Evolutionary conservation across 1,140 invertebrate species (phyloP).

Genomic region (Homarus americanus): DNA sequence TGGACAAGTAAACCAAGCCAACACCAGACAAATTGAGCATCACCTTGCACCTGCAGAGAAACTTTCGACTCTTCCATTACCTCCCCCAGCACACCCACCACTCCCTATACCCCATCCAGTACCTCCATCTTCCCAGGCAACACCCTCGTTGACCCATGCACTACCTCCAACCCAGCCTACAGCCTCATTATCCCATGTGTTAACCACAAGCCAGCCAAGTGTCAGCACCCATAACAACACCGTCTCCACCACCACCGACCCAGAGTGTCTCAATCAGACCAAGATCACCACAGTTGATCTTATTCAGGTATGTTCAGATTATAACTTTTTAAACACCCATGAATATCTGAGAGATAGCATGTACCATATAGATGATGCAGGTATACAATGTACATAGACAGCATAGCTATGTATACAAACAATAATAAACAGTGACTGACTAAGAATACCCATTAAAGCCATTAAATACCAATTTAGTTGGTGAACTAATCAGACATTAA

Average conservation of each 20-base stretch:
- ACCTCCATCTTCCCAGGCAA: not conserved
- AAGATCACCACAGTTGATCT: conserved; percentile 19
- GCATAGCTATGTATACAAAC: too few relatives aligned
- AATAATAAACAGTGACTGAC: too few relatives aligned
- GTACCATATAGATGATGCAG: too few relatives aligned
- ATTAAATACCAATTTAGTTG: too few relatives aligned
- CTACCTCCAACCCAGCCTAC: not conserved
- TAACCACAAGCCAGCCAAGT: not conserved
- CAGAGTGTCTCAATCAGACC: conserved; percentile 16
- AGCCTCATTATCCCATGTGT: not conserved
- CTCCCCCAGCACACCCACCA: conserved; percentile 3
- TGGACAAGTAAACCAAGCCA: conserved; percentile 16
- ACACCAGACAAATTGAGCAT: conserved; percentile 13
- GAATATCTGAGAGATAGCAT: too few relatives aligned
- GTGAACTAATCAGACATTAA: too few relatives aligned
- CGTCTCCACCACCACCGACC: not conserved
- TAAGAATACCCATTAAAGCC: too few relatives aligned
- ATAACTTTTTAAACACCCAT: not conserved
- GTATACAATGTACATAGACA: too few relatives aligned
- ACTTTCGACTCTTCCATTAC: not conserved
- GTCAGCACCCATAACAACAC: not conserved
- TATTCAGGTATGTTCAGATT: conserved; percentile 25
- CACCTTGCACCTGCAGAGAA: conserved; percentile 24
- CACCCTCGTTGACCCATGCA: not conserved
- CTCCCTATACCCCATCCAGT: not conserved